These are phyloP conservation scores for Cebidichthys violaceus DNA, from an alignment of 2,113 vertebrate species.

Conservation along the genomic window DNA sequence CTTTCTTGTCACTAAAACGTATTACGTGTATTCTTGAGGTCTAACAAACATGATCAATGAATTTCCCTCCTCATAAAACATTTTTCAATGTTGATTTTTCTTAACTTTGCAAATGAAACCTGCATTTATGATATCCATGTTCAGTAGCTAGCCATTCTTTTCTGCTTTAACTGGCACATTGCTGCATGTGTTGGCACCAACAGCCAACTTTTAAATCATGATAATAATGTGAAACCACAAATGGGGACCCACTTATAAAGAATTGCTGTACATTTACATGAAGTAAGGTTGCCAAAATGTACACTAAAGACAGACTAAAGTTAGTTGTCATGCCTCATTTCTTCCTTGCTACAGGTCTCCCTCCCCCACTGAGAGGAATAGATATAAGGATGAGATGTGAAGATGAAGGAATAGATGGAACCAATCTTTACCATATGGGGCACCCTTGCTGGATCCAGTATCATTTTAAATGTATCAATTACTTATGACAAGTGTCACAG, in stretches of 20 bases:
- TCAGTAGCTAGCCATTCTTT: not conserved
- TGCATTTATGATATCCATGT: not conserved
- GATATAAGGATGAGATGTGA: too few relatives aligned
- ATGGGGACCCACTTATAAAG: not conserved
- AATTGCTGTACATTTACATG: not conserved
- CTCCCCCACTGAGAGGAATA: too few relatives aligned
- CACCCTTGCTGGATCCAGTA: not conserved
- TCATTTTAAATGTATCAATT: slow-evolving; percentile 22
- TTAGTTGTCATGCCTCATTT: not conserved
- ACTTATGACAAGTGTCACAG: slow-evolving; percentile 23
- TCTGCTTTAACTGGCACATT: not conserved
- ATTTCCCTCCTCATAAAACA: not conserved
- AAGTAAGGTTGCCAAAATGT: too few relatives aligned
- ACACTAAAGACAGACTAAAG: not conserved
- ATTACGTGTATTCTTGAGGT: too few relatives aligned
- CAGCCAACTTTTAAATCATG: not conserved
- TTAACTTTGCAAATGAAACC: not conserved
- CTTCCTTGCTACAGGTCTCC: not conserved
- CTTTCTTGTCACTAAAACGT: too few relatives aligned
- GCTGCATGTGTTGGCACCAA: not conserved
- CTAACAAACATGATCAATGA: not conserved
- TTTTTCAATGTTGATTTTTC: too few relatives aligned
- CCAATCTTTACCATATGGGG: slow-evolving; percentile 31
- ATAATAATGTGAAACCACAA: not conserved
- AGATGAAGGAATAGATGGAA: not conserved